phyloP scores from a whole-genome alignment of 2,888 invertebrate genomes.

The Agrochola lota region DNA sequence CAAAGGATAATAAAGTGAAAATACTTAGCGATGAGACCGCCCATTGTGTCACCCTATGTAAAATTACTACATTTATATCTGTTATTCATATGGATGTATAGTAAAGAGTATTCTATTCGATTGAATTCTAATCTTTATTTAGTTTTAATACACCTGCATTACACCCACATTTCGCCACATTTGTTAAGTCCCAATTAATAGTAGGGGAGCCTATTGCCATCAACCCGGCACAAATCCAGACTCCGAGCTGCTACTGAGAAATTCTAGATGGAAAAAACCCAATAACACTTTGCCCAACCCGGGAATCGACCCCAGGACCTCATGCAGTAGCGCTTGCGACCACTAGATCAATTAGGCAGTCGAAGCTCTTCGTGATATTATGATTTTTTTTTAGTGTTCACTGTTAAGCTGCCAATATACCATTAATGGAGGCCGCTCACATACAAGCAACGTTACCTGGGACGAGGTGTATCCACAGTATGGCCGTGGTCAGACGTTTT shows the following conservation, averaged over 20 bases:
- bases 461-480: conserved; percentile 67
- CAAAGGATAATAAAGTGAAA: too few species aligned
- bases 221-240: neutral
- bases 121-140: too few species aligned
- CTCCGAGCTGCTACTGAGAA: neutral
- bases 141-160: neutral
- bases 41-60: too few species aligned
- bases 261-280: neutral
- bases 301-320: neutral
- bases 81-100: too few species aligned
- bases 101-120: too few species aligned
- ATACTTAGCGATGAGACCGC: too few species aligned
- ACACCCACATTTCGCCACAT: neutral
- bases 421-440: conserved; percentile 51
- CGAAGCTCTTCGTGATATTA: neutral
- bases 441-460: conserved; percentile 47
- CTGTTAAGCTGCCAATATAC: conserved; percentile 62
- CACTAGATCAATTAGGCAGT: neutral
- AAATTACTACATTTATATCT: too few species aligned
- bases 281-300: neutral
- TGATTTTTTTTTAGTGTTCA: conserved; percentile 63
- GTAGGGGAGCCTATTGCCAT: neutral
- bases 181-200: neutral
- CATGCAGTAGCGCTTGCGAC: neutral
- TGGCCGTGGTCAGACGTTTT: conserved; percentile 25